Percentiles rank a stretch among this genome's conserved stretches.
Evolutionary conservation across 2,888 invertebrate species (phyloP).

Genomic region (Epirrhoe alternata): DNA sequence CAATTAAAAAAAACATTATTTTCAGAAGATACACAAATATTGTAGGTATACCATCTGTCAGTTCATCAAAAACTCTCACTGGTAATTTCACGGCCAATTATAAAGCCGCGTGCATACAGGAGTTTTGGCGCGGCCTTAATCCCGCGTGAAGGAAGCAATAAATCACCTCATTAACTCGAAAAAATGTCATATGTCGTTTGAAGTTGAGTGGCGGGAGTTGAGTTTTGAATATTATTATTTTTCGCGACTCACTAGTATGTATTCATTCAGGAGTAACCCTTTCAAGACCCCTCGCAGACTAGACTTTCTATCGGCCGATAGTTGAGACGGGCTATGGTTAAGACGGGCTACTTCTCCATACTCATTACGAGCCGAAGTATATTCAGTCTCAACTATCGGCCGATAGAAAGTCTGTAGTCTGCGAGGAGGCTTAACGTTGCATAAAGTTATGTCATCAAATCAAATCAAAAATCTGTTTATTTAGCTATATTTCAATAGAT

Average conservation of each 20-base stretch:
- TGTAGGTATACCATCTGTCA: slow-evolving; percentile 20
- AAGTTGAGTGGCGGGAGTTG: slow-evolving; percentile 51
- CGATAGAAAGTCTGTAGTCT: no score
- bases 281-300: no score
- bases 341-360: no score
- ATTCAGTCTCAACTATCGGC: no score
- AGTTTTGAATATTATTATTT: slow-evolving; percentile 37
- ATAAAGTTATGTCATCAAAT: no score
- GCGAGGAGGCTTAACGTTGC: no score
- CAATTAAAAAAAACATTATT: background rate
- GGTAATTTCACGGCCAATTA: slow-evolving; percentile 51
- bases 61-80: slow-evolving; percentile 48
- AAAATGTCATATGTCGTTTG: slow-evolving; percentile 52
- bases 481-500: no score
- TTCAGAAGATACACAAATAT: background rate
- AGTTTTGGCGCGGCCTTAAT: slow-evolving; percentile 58
- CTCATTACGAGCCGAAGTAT: no score
- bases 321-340: no score
- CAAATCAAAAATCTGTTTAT: no score
- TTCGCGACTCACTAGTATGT: background rate
- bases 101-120: slow-evolving; percentile 50
- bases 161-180: slow-evolving; percentile 61
- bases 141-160: slow-evolving; percentile 69
- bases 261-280: no score
- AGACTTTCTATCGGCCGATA: no score